Percentiles rank a stretch among this genome's conserved stretches.
phyloP scores from a whole-genome alignment of 2,113 vertebrate genomes.

The Zosterops japonicus region DNA sequence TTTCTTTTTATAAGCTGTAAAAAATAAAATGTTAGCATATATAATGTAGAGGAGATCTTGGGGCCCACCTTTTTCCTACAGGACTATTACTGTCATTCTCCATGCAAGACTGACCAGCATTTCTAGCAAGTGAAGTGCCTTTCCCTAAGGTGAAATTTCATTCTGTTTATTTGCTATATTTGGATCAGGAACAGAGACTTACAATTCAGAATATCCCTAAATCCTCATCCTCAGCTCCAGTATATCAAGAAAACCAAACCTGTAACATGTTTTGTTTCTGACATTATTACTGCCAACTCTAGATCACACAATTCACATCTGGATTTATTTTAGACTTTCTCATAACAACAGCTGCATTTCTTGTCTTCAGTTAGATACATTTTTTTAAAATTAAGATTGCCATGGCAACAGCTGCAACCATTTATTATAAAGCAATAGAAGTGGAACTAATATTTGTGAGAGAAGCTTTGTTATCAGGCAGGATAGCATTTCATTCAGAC shows the following conservation, averaged over 20 bases:
- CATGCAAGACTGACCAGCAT: conserved; percentile 3
- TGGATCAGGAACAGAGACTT: background rate
- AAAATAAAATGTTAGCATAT: background rate
- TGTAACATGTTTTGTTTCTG: background rate
- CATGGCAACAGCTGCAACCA: conserved; percentile 74
- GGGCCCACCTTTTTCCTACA: background rate
- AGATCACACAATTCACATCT: conserved; percentile 45
- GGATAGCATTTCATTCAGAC: conserved; percentile 43
- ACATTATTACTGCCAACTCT: background rate
- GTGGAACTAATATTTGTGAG: conserved; percentile 68
- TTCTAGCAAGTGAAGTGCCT: background rate
- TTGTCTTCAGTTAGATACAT: conserved; percentile 63
- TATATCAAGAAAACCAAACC: background rate
- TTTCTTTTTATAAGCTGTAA: background rate
- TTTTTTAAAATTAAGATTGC: conserved; percentile 72
- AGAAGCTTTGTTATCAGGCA: conserved; percentile 43
- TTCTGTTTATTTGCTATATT: background rate
- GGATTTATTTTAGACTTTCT: conserved; percentile 56
- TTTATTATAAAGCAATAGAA: conserved; percentile 69
- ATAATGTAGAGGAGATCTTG: background rate
- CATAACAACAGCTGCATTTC: conserved; percentile 66
- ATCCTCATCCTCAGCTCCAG: background rate
- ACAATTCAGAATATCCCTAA: background rate
- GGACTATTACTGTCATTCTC: background rate
- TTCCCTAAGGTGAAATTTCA: background rate